Evolutionary conservation across 92 coral and sea anemone species (phyloP).

Genomic region (Ricordea florida): DNA sequence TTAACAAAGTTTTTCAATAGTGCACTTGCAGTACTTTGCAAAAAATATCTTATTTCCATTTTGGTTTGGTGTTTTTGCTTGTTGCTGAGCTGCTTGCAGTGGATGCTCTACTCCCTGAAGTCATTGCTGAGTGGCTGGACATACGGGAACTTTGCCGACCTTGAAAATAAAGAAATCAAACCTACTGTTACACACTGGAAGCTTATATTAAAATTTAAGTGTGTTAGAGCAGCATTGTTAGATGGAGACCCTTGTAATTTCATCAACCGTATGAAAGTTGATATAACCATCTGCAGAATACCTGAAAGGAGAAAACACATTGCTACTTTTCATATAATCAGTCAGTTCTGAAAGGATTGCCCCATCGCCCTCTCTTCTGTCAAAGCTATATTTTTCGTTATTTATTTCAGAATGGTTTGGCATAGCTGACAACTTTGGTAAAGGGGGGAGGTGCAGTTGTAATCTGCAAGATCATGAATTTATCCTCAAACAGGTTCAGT

Average conservation of each 20-base stretch:
- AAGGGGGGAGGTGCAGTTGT: neutral
- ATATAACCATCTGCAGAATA: too few relatives aligned
- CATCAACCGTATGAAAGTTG: too few relatives aligned
- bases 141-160: conserved; percentile 95
- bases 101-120: conserved; percentile 80
- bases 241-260: too few relatives aligned
- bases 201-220: neutral
- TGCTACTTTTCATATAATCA: too few relatives aligned
- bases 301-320: too few relatives aligned
- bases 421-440: neutral
- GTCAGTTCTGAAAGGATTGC: too few relatives aligned
- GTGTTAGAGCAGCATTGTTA: neutral
- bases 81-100: conserved; percentile 64
- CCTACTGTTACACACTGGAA: neutral
- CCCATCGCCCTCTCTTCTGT: too few relatives aligned
- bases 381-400: too few relatives aligned
- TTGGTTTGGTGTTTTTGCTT: conserved; percentile 77
- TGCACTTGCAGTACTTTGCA: too few relatives aligned
- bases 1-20: too few relatives aligned
- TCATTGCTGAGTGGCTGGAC: conserved; percentile 87
- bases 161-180: neutral
- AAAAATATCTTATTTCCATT: conserved; percentile 92
- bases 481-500: too few relatives aligned
- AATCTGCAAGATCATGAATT: neutral
- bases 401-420: neutral